phyloP scores from a whole-genome alignment of 2,113 vertebrate species.

The Tyrannus savana region DNA sequence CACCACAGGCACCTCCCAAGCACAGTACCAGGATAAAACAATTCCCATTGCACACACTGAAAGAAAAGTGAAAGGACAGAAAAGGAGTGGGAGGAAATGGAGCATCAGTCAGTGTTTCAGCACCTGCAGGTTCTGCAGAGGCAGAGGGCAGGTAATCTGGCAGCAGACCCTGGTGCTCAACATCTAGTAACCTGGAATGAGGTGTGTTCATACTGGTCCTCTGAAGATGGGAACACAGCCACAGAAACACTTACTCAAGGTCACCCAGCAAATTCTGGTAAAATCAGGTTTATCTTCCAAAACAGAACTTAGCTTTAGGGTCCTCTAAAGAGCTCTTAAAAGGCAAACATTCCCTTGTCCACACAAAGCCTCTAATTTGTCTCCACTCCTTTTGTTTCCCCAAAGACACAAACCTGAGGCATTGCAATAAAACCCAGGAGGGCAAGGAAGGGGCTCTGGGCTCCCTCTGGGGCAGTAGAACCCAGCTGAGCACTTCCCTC shows the following conservation, averaged over 20 bases:
- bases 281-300: not conserved
- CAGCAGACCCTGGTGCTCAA: not conserved
- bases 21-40: not conserved
- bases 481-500: slow-evolving; percentile 85
- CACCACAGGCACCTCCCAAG: not conserved
- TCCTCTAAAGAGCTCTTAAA: not conserved
- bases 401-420: slow-evolving; percentile 75
- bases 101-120: not conserved
- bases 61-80: not conserved
- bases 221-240: not conserved
- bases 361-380: not conserved
- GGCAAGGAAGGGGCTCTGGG: slow-evolving; percentile 83
- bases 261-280: not conserved
- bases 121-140: not conserved
- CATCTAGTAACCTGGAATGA: not conserved
- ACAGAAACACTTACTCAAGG: not conserved
- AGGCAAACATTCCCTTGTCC: not conserved
- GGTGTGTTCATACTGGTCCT: not conserved
- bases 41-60: not conserved
- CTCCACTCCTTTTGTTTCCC: fast-evolving
- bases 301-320: not conserved
- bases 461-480: slow-evolving; percentile 88
- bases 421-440: slow-evolving; percentile 84
- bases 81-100: not conserved
- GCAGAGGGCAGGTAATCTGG: not conserved